Conservation (phyloP, 37 sponge, comb jelly and placozoan species). For the Theonella swinhoei region DNA sequence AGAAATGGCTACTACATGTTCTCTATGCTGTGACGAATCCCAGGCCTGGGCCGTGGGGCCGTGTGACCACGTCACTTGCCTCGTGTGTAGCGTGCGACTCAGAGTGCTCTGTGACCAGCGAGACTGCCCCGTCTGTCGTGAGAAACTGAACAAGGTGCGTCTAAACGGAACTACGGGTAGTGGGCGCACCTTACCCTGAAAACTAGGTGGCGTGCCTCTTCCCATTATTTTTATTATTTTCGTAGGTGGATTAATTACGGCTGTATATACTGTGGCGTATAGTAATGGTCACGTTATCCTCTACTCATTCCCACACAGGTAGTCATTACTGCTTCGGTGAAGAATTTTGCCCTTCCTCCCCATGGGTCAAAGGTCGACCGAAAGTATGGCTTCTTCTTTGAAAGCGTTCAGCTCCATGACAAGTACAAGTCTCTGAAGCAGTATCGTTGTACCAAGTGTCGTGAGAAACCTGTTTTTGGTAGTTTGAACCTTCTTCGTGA, state of each 20-base stretch:
- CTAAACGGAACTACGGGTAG: no score
- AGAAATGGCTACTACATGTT: background rate
- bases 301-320: no score
- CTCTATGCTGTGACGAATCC: slow-evolving; percentile 59
- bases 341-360: slow-evolving; percentile 7
- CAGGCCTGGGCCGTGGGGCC: slow-evolving; percentile 57
- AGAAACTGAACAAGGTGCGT: slow-evolving; percentile 50
- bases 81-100: slow-evolving; percentile 70
- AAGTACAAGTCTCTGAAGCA: slow-evolving; percentile 3
- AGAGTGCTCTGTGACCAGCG: slow-evolving; percentile 79
- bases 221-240: no score
- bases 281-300: no score
- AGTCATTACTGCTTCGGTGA: background rate
- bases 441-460: slow-evolving; percentile 46
- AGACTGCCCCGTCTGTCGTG: slow-evolving; percentile 90
- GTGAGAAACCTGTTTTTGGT: slow-evolving; percentile 3
- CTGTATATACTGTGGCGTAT: no score
- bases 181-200: no score
- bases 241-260: no score
- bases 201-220: no score
- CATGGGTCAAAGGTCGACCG: slow-evolving; percentile 2
- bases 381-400: slow-evolving; percentile 48
- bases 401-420: slow-evolving; percentile 1
- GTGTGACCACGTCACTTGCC: slow-evolving; percentile 87
- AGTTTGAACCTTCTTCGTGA: slow-evolving; percentile 51